phyloP scores from a whole-genome alignment of 2,888 invertebrate genomes.

The Minunthozetes semirufus region DNA sequence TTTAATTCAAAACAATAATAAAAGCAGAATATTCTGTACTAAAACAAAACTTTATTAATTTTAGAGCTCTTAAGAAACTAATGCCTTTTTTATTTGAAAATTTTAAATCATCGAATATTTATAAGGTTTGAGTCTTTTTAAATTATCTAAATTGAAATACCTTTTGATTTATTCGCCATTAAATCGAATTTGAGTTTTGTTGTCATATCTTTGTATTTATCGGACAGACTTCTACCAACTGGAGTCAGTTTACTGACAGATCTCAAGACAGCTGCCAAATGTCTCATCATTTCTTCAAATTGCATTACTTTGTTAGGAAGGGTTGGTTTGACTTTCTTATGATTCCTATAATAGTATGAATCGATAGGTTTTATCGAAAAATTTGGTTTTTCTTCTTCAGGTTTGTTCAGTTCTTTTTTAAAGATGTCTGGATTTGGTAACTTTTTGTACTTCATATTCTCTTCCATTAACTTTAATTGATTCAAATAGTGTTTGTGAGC shows the following conservation, averaged over 20 bases:
- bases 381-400: neutral
- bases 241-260: neutral
- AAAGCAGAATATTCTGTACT: no score
- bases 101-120: no score
- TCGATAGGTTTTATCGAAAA: neutral
- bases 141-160: neutral
- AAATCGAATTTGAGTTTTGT: neutral
- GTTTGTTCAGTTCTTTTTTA: neutral
- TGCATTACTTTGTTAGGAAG: slow-evolving; percentile 21
- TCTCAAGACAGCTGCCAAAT: neutral
- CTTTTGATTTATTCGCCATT: neutral
- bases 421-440: neutral
- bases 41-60: neutral
- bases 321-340: neutral
- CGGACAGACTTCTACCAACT: neutral
- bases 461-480: neutral
- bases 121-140: no score
- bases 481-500: neutral
- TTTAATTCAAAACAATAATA: neutral
- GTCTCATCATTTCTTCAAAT: slow-evolving; percentile 2
- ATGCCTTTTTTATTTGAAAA: no score
- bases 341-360: neutral
- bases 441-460: neutral
- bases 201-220: neutral
- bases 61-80: neutral